Evolutionary conservation across 2,888 invertebrate species (phyloP).

Genomic region (Fragum whitleyi): DNA sequence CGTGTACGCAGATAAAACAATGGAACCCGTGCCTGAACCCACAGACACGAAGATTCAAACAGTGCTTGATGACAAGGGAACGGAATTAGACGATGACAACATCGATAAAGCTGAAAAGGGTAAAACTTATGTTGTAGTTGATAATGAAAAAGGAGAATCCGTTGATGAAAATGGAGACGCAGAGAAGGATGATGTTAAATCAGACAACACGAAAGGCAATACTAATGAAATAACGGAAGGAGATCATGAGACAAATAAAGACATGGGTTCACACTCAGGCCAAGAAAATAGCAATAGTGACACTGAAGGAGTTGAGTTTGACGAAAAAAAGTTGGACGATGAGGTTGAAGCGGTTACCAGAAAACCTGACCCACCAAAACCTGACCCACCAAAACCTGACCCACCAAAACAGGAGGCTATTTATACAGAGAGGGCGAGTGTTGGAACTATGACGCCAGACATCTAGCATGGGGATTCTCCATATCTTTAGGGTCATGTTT

Average conservation of each 20-base stretch:
- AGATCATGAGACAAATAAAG: background rate
- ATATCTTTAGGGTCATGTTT: too few relatives aligned
- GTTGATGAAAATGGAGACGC: background rate
- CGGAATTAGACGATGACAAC: constrained; percentile 9
- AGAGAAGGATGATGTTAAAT: background rate
- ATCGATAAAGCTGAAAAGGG: constrained; percentile 45
- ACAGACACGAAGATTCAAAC: constrained; percentile 14
- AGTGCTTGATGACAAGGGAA: constrained; percentile 6
- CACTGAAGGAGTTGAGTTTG: constrained; percentile 35
- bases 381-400: too few relatives aligned
- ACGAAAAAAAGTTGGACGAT: constrained; percentile 49
- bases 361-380: constrained; percentile 14
- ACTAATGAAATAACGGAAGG: background rate
- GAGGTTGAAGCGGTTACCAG: constrained; percentile 54
- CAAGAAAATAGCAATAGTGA: constrained; percentile 7
- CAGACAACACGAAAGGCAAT: background rate
- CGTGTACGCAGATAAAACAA: constrained; percentile 46
- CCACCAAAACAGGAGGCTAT: constrained; percentile 43
- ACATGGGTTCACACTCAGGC: background rate
- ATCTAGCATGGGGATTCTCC: too few relatives aligned
- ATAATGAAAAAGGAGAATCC: constrained; percentile 3
- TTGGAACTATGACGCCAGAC: constrained; percentile 62
- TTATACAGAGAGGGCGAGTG: constrained; percentile 54
- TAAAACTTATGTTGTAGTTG: constrained; percentile 55
- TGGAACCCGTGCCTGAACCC: constrained; percentile 38